phyloP scores from a whole-genome alignment of 2,888 invertebrate species.

The Gonocerus acuteangulatus region DNA sequence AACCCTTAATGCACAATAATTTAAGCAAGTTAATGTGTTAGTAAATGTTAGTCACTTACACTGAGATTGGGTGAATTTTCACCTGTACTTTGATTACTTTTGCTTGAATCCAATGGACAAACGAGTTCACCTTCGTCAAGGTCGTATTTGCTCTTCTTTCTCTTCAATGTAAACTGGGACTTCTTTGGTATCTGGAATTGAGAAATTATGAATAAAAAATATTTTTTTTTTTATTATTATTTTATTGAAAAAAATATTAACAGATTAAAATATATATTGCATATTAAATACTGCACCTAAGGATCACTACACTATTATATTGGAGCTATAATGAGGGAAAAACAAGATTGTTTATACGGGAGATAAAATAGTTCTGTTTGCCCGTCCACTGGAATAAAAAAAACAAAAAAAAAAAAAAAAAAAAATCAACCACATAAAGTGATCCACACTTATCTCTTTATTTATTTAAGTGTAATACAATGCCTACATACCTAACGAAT shows the following conservation, averaged over 20 bases:
- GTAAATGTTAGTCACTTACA: slow-evolving; percentile 48
- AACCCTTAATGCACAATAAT: neutral
- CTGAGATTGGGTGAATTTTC: slow-evolving; percentile 42
- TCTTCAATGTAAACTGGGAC: slow-evolving; percentile 76
- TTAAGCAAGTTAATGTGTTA: slow-evolving; percentile 36
- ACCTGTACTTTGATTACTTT: slow-evolving; percentile 32
- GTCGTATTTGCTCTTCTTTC: slow-evolving; percentile 70
- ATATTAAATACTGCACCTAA: neutral
- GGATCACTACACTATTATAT: neutral
- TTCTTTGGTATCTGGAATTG: slow-evolving; percentile 68
- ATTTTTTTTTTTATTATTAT: too few relatives aligned
- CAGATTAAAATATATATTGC: too few relatives aligned
- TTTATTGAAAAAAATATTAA: too few relatives aligned
- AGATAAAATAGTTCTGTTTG: too few relatives aligned
- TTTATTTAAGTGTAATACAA: too few relatives aligned
- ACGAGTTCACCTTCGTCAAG: slow-evolving; percentile 77
- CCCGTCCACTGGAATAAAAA: too few relatives aligned
- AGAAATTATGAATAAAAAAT: neutral
- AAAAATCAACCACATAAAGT: too few relatives aligned
- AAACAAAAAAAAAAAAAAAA: too few relatives aligned
- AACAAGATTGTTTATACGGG: too few relatives aligned
- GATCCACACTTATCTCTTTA: too few relatives aligned
- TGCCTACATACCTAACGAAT: too few relatives aligned
- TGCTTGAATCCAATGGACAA: slow-evolving; percentile 59
- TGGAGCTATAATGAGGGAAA: too few relatives aligned